Conservation (phyloP, 2,113 vertebrate genomes). For the Tringa solitaria region DNA sequence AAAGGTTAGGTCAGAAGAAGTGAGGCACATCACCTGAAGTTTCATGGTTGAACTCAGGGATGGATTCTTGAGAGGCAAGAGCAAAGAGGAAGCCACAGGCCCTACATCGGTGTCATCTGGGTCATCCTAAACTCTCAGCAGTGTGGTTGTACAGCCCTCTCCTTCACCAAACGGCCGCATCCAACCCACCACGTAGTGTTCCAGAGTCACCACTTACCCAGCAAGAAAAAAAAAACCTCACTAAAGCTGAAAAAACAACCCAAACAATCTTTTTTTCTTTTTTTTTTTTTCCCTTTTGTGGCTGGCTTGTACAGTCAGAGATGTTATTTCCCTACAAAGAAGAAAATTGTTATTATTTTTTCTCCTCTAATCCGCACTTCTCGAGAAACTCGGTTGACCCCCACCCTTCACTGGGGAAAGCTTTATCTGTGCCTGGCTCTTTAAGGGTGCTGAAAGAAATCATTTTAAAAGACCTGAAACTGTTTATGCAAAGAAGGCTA, state of each 20-base stretch:
- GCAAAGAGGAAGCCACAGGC: not conserved
- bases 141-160: not conserved
- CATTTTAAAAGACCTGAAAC: not conserved
- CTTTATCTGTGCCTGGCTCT: not conserved
- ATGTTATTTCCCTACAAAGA: not conserved
- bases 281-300: not conserved
- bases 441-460: not conserved
- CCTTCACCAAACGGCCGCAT: fast-evolving
- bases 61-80: not conserved
- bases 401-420: not conserved
- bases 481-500: not conserved
- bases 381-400: not conserved
- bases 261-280: not conserved
- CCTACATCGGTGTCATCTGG: fast-evolving
- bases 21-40: not conserved
- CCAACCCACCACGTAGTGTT: not conserved
- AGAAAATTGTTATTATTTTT: not conserved
- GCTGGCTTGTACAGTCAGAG: not conserved
- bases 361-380: not conserved
- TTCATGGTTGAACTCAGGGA: fast-evolving
- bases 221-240: not conserved
- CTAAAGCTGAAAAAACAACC: not conserved
- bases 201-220: not conserved
- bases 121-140: not conserved
- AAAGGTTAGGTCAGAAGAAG: not conserved